phyloP scores from a whole-genome alignment of 2,888 invertebrate species.

The Temnothorax unifasciatus region DNA sequence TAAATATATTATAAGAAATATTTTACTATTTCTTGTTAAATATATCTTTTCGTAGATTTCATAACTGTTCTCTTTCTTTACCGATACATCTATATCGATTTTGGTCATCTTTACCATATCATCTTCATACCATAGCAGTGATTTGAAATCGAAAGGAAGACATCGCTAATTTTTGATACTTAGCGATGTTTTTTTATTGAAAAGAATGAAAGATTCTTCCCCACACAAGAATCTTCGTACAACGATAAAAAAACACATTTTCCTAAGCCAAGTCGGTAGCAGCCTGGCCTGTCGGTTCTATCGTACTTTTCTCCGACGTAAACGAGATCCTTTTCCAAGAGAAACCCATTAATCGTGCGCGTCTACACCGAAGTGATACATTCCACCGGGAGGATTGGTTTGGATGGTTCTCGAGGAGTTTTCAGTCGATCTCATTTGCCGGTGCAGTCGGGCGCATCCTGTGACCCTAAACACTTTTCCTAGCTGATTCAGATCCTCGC shows the following conservation, averaged over 20 bases:
- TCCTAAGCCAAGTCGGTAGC: conserved; percentile 63
- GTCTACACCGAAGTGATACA: conserved; percentile 75
- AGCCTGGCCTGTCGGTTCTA: conserved; percentile 48
- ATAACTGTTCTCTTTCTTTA: neutral
- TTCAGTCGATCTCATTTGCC: conserved; percentile 77
- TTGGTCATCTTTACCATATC: neutral
- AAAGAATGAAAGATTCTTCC: conserved; percentile 11
- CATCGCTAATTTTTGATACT: neutral
- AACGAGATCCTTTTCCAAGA: conserved; percentile 77
- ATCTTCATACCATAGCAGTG: neutral
- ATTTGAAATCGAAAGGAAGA: neutral
- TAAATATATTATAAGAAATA: neutral
- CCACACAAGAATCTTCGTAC: conserved; percentile 14
- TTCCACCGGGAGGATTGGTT: conserved; percentile 63
- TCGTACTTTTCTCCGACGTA: conserved; percentile 68
- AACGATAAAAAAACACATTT: conserved; percentile 60
- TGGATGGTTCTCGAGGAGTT: conserved; percentile 66
- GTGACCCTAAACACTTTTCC: conserved; percentile 75
- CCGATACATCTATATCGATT: neutral
- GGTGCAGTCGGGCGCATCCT: conserved; percentile 73
- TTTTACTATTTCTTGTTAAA: neutral
- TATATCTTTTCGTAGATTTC: neutral
- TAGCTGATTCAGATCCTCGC: conserved; percentile 64
- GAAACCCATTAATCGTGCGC: conserved; percentile 74
- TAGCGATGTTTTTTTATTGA: neutral